Evolutionary conservation across 2,797 vertebrate species (phyloP), one percentile per base, ranked within the genome.

Genomic region (Dicrostonyx torquatus): DNA sequence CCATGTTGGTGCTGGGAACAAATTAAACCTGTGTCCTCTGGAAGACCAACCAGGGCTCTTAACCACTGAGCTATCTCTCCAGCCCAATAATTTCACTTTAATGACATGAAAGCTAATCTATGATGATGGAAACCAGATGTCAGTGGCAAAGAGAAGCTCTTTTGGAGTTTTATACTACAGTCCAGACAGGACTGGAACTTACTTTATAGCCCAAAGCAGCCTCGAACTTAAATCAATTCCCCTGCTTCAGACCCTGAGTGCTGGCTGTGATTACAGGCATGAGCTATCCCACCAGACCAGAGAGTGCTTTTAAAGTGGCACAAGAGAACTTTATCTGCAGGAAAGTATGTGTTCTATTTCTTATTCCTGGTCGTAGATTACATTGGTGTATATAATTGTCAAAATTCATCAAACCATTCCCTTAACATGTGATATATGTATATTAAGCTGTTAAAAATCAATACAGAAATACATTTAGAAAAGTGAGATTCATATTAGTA

Each of bases 351-450:
- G 29, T 87, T 89, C 70, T 90, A 50, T 68, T 79, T 78, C 26
- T 95, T 85, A 8, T 70, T 91, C 82, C 77, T 88, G 60, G 15
- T 60, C 24, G 17, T 45, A 77, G 45, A 72, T 87, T 87, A 48
- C 5, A 62, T 11, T 43, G 20, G 58, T 76, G 1, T 26, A 85
- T 43, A 80, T 58, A 64, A 73, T 20, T 93, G 55, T 78, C 40
- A 87, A 94, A 96, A 82, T 72, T 34, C 50, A 96, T 70, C 34
- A 85, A 94, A 76, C 12, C 48, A 62, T 83, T 94, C 14, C n/a
- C 37, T 82, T 94, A 92, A 76, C 18, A 92, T 89, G n/a, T 9
- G 62, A 79, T 84, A 85, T 78, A 24, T 29, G 77, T 37, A 18
- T 48, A 31, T 82, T 86, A 37, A 83, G 22, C 14, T 48, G 31